Conservation (phyloP, 1,140 invertebrate genomes). For the Lethrus apterus region DNA sequence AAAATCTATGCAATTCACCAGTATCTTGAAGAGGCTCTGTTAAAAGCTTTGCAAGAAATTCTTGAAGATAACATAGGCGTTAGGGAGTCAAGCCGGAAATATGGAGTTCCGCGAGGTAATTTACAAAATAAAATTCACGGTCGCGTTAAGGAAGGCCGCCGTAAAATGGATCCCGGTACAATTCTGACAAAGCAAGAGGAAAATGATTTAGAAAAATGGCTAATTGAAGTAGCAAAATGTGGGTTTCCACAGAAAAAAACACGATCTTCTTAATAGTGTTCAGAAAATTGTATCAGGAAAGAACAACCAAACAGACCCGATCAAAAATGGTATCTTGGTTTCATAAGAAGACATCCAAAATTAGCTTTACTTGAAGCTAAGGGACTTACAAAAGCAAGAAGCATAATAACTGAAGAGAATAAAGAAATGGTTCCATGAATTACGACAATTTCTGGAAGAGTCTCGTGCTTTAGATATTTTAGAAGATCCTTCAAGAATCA, state of each 20-base stretch:
- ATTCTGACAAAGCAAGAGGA: conserved; percentile 21
- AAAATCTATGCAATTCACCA: conserved; percentile 6
- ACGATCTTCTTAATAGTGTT: conserved; percentile 19
- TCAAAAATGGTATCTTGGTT: conserved; percentile 26
- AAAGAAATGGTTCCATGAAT: conserved; percentile 28
- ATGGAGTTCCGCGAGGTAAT: conserved; percentile 19
- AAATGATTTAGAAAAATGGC: conserved; percentile 16
- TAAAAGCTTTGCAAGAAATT: conserved; percentile 13
- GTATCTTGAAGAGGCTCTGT: conserved; percentile 15
- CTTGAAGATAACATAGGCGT: conserved; percentile 9
- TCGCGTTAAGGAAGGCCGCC: conserved; percentile 16
- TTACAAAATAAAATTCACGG: conserved; percentile 22
- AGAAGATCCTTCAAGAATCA: conserved; percentile 28
- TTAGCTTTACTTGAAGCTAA: conserved; percentile 25
- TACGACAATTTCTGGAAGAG: conserved; percentile 20
- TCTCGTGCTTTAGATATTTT: conserved; percentile 26
- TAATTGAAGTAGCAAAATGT: conserved; percentile 19
- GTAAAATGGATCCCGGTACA: conserved; percentile 19
- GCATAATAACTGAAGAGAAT: conserved; percentile 31
- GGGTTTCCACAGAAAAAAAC: conserved; percentile 22
- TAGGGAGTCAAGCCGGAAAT: conserved; percentile 17
- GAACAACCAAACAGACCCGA: conserved; percentile 22
- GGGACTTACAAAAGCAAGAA: conserved; percentile 27
- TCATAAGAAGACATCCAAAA: conserved; percentile 29
- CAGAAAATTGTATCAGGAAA: conserved; percentile 13